Evolutionary conservation across 92 coral and sea anemone genomes (phyloP).

Genomic region (Ricordea florida): DNA sequence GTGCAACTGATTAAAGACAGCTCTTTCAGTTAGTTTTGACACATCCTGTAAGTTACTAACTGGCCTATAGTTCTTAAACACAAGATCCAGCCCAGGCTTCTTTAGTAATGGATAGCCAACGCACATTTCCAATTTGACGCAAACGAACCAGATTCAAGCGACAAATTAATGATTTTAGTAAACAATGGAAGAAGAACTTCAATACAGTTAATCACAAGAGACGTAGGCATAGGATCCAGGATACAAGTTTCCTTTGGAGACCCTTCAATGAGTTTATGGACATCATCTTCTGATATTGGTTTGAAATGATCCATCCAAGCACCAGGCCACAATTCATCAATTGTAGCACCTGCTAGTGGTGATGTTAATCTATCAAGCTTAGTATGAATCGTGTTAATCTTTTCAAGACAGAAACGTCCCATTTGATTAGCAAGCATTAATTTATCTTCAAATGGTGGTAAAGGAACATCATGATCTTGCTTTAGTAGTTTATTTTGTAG

Average conservation of each 20-base stretch:
- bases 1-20: neutral
- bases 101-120: constrained; percentile 12
- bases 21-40: neutral
- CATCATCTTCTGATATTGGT: constrained; percentile 23
- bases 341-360: neutral
- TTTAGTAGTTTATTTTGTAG: neutral
- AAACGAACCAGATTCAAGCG: constrained; percentile 24
- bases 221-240: constrained; percentile 26
- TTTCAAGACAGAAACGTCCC: constrained; percentile 24
- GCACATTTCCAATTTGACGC: constrained; percentile 53
- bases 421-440: neutral
- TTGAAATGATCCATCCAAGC: constrained; percentile 14
- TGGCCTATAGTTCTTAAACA: neutral
- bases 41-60: neutral
- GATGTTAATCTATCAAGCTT: constrained; percentile 10
- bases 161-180: constrained; percentile 29
- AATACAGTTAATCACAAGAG: constrained; percentile 10
- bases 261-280: constrained; percentile 15
- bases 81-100: neutral
- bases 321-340: neutral
- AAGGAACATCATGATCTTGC: neutral
- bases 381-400: constrained; percentile 15
- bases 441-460: neutral
- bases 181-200: constrained; percentile 16
- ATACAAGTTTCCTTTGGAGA: constrained; percentile 8